A percentile compares a stretch with the other conserved stretches of the same genome.
Conservation (phyloP, 1,140 invertebrate species). For the Ceratina japonica region DNA sequence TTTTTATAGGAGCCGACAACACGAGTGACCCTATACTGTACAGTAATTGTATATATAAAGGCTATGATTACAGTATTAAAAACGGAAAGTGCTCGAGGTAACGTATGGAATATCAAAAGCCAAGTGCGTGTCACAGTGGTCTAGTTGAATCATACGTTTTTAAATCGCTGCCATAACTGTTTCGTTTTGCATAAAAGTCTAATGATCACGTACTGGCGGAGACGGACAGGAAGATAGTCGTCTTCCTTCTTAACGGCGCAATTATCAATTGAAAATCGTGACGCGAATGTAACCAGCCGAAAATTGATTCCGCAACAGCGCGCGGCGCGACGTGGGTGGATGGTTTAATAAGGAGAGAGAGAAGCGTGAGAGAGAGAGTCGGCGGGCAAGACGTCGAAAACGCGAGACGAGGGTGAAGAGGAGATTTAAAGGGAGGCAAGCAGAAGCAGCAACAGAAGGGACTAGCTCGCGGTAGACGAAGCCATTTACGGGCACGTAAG, state of each 20-base stretch:
- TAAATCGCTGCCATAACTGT: no score
- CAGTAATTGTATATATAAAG: no score
- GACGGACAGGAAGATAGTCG: constrained; percentile 15
- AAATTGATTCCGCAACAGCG: constrained; percentile 32
- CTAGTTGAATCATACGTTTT: no score
- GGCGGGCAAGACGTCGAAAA: not conserved
- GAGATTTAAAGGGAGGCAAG: constrained; percentile 28
- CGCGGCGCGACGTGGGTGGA: not conserved
- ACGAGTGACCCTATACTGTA: no score
- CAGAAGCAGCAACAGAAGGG: constrained; percentile 33
- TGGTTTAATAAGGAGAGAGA: constrained; percentile 30
- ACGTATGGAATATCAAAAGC: no score
- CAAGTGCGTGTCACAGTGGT: no score
- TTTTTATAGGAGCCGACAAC: no score
- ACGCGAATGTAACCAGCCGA: constrained; percentile 35
- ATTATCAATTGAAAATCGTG: constrained; percentile 43
- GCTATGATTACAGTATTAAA: no score
- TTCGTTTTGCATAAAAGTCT: no score
- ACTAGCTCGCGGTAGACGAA: constrained; percentile 64
- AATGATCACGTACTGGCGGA: not conserved
- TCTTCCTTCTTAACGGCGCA: constrained; percentile 37
- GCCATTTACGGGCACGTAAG: constrained; percentile 78
- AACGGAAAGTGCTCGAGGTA: no score
- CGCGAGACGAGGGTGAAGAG: not conserved
- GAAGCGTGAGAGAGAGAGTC: no score